Base-by-base conservation (phyloP, 2,113 vertebrate genomes). In the Alectura lathami region DNA sequence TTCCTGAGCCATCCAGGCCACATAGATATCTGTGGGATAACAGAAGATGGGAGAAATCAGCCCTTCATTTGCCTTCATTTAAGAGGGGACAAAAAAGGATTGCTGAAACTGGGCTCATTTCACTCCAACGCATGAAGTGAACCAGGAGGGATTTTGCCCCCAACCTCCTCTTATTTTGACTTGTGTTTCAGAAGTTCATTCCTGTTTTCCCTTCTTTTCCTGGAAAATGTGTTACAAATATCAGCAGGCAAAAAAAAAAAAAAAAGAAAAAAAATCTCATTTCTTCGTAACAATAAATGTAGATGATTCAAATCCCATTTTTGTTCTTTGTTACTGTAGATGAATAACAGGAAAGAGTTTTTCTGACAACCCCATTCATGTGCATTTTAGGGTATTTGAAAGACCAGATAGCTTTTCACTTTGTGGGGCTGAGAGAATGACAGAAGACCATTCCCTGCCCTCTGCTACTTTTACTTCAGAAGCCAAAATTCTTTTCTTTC, bases 1-100 rank as follows among this genome's bases (percentile, higher is more conserved):
- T 24, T 53, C 88, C 96, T 99, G 99, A 96, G 99, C 99, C 81
- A 99, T 98, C 99, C 99, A 99, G 66, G 97, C 98, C 13, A 97
- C 86, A 30, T 99, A 99, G 91, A 99, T 99, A 94, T 99, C 99
- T 99, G 96, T 73, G 57, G 54, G 94, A 92, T 45, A 88, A 77
- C 68, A 97, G 3, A 74, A 69, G 59, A 66, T 57, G 86, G 34
- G 59, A 45, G 48, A 45, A 94, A 68, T 90, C 23, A 95, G 47
- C 59, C 38, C 74, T 59, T 60, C 32, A 10, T 3, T 0, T 67
- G 78, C n/a, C 32, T 78, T 56, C 68, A 68, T 73, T 80, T 40
- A 69, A 81, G 34, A 60, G 32, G 1, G 47, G 20, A 78, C 29
- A 50, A n/a, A 69, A 89, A 72, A 96, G n/a, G 18, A 56, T 68